A percentile compares a stretch with the other conserved stretches of the same genome.
Evolutionary conservation across 2,888 invertebrate genomes (phyloP).

Genomic region (Drymonia ruficornis): DNA sequence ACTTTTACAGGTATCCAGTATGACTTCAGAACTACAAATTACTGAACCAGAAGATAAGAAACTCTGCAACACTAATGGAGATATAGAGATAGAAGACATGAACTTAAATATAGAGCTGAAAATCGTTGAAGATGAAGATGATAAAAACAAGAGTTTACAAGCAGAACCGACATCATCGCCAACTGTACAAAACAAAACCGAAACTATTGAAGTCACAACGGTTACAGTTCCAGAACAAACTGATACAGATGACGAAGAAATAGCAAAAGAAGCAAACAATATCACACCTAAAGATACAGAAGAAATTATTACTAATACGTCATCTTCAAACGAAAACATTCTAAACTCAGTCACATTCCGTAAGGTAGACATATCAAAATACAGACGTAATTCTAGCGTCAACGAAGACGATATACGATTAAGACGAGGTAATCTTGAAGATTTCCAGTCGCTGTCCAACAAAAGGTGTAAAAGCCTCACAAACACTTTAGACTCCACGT

Average conservation of each 20-base stretch:
- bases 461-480: constrained; percentile 77
- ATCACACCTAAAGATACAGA: constrained; percentile 29
- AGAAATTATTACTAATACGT: constrained; percentile 37
- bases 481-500: constrained; percentile 60
- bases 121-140: constrained; percentile 78
- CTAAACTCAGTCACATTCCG: constrained; percentile 61
- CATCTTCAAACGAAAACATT: constrained; percentile 63
- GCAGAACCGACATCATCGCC: constrained; percentile 18
- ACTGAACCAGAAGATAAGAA: constrained; percentile 51
- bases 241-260: constrained; percentile 20
- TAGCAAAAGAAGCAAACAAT: constrained; percentile 26
- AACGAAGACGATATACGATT: constrained; percentile 76
- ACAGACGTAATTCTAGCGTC: constrained; percentile 77
- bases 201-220: constrained; percentile 16
- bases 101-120: constrained; percentile 74
- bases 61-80: constrained; percentile 46
- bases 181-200: constrained; percentile 20
- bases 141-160: constrained; percentile 30
- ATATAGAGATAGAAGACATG: constrained; percentile 66
- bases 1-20: constrained; percentile 58
- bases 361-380: constrained; percentile 72
- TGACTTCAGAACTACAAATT: constrained; percentile 58
- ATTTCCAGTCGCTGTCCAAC: constrained; percentile 66
- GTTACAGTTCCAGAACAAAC: constrained; percentile 18
- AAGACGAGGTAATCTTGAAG: constrained; percentile 74